A percentile compares a stretch with the other conserved stretches of the same genome.
Evolutionary conservation across 2,113 vertebrate genomes (phyloP).

Genomic region (Hemicordylus capensis): DNA sequence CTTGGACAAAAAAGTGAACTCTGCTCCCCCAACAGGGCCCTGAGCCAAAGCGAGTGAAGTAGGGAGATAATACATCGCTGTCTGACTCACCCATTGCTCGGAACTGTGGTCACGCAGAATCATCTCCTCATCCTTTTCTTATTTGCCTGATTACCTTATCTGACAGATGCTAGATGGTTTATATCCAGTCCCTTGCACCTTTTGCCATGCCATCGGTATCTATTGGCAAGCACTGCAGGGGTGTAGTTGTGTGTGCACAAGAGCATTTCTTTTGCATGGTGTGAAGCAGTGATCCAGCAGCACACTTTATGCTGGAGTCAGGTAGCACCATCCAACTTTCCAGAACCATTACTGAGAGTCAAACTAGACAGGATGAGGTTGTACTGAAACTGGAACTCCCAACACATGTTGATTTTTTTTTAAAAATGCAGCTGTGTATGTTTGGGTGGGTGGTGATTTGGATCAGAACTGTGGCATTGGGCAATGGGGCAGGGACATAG

Average conservation of each 20-base stretch:
- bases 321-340: neutral
- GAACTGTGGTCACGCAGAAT: neutral
- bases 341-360: neutral
- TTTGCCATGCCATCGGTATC: neutral
- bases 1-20: neutral
- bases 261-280: neutral
- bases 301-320: too few species aligned
- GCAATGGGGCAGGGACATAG: too few species aligned
- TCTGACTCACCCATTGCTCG: constrained; percentile 51
- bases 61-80: rapidly evolving
- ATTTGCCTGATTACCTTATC: neutral
- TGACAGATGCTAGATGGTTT: neutral
- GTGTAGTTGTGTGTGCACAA: neutral
- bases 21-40: neutral
- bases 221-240: neutral
- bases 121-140: neutral
- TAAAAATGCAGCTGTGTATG: too few species aligned
- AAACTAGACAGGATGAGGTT: too few species aligned
- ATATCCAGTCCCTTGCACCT: neutral
- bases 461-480: too few species aligned
- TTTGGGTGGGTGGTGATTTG: too few species aligned
- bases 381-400: too few species aligned
- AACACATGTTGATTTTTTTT: too few species aligned
- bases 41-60: neutral
- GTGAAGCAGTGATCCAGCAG: neutral